A percentile compares a stretch with the other conserved stretches of the same genome.
These are phyloP conservation scores for Antennarius maculatus DNA, from an alignment of 2,797 vertebrate genomes.

Conservation along the genomic window DNA sequence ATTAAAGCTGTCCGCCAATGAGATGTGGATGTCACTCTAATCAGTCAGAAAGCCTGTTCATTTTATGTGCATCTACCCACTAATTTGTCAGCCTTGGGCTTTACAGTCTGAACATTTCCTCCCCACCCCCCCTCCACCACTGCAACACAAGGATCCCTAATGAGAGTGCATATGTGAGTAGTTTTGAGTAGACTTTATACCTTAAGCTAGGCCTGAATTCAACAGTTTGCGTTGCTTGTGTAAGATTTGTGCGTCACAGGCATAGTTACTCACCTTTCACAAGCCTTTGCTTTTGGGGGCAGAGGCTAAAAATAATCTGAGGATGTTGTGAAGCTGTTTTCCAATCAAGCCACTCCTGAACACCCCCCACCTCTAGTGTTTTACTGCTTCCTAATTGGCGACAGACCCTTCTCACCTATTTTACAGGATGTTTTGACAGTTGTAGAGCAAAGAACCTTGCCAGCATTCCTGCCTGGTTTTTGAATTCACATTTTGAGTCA, in stretches of 20 bases:
- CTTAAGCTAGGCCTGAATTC: conserved; percentile 64
- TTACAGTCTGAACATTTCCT: conserved; percentile 33
- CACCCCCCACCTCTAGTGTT: conserved; percentile 21
- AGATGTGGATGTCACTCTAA: conserved; percentile 53
- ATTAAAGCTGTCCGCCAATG: conserved; percentile 68
- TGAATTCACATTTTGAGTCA: conserved; percentile 20
- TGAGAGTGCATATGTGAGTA: conserved; percentile 65
- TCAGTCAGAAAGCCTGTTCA: conserved; percentile 58
- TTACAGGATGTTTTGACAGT: conserved; percentile 70
- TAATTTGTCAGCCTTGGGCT: conserved; percentile 64
- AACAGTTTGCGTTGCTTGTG: conserved; percentile 60
- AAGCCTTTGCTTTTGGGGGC: conserved; percentile 50
- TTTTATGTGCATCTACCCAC: conserved; percentile 44
- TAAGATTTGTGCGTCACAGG: conserved; percentile 68
- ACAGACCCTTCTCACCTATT: conserved; percentile 68
- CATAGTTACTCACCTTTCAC: conserved; percentile 74
- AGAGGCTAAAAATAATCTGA: conserved; percentile 70
- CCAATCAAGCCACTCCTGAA: conserved; percentile 63
- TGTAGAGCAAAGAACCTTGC: conserved; percentile 46
- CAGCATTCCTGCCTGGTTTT: conserved; percentile 25
- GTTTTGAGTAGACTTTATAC: conserved; percentile 65
- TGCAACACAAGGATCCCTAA: conserved; percentile 60
- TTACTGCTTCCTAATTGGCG: conserved; percentile 71
- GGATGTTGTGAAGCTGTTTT: conserved; percentile 57
- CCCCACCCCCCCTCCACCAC: not conserved